These are phyloP conservation scores for Petrocephalus sullivani DNA, from an alignment of 2,797 vertebrate species.

Conservation along the genomic window DNA sequence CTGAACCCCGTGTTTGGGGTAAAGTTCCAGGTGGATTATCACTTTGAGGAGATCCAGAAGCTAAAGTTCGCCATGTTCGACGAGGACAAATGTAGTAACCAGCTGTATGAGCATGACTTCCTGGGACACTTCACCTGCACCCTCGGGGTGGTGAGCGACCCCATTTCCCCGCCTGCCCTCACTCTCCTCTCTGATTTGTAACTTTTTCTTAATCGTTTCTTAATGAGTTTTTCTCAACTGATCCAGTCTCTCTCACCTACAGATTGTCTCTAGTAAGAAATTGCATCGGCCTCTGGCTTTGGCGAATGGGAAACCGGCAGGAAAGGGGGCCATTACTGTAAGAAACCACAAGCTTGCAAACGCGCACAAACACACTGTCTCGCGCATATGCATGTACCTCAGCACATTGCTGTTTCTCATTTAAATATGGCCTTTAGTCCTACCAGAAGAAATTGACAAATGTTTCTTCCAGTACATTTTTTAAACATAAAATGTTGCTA, in stretches of 20 bases:
- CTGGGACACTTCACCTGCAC: slow-evolving; percentile 91
- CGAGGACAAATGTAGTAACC: slow-evolving; percentile 89
- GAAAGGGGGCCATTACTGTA: slow-evolving; percentile 91
- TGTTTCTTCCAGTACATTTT: background rate
- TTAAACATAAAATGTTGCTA: background rate
- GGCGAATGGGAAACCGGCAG: slow-evolving; percentile 90
- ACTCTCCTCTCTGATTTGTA: background rate
- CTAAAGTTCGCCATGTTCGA: slow-evolving; percentile 96
- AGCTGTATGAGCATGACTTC: slow-evolving; percentile 93
- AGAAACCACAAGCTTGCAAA: slow-evolving; percentile 11
- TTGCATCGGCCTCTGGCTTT: slow-evolving; percentile 79
- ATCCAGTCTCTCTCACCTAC: background rate
- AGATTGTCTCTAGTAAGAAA: slow-evolving; percentile 99
- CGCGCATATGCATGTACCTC: background rate
- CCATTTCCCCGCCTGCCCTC: background rate
- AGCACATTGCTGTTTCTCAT: background rate
- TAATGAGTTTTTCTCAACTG: background rate
- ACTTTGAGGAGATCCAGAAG: slow-evolving; percentile 96
- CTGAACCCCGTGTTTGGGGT: slow-evolving; percentile 92
- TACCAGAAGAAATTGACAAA: background rate
- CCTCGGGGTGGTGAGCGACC: slow-evolving; percentile 74
- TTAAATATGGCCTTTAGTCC: background rate
- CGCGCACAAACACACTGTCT: background rate
- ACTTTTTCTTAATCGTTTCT: background rate
- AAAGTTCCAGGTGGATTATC: slow-evolving; percentile 91